These are phyloP conservation scores for Brachycybe producta DNA, from an alignment of 2,888 invertebrate species.

Conservation along the genomic window DNA sequence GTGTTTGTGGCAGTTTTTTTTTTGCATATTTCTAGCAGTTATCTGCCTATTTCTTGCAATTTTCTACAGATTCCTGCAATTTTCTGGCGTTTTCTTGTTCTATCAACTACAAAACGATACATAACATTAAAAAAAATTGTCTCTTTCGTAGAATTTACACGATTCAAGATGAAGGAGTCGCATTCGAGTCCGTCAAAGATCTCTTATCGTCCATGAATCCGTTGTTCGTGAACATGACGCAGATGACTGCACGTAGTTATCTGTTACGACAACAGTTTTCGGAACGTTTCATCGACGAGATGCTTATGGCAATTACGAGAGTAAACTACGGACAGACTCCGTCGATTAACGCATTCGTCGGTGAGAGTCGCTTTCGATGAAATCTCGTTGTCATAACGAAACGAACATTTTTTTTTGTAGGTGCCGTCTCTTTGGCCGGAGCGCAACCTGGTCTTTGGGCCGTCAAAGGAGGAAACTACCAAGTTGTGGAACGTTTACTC, in stretches of 20 bases:
- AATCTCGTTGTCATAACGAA: too few relatives aligned
- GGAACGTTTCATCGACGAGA: constrained; percentile 41
- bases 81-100: background rate
- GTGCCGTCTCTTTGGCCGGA: constrained; percentile 43
- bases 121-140: background rate
- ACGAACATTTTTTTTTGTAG: too few relatives aligned
- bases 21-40: too few relatives aligned
- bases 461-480: constrained; percentile 46
- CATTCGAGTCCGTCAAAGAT: constrained; percentile 41
- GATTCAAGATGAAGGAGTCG: constrained; percentile 39
- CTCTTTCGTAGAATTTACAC: constrained; percentile 42
- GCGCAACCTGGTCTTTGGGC: constrained; percentile 43
- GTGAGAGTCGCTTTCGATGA: too few relatives aligned
- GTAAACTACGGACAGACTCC: constrained; percentile 49
- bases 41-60: too few relatives aligned
- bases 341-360: constrained; percentile 43
- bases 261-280: constrained; percentile 37
- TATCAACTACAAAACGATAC: background rate
- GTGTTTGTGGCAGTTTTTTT: too few relatives aligned
- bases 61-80: too few relatives aligned
- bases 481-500: constrained; percentile 35
- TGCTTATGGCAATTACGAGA: constrained; percentile 41
- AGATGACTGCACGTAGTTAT: constrained; percentile 32
- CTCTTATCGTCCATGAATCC: constrained; percentile 42
- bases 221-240: constrained; percentile 37